These are phyloP conservation scores for Entomobrya proxima DNA, from an alignment of 2,888 invertebrate genomes.

Conservation along the genomic window DNA sequence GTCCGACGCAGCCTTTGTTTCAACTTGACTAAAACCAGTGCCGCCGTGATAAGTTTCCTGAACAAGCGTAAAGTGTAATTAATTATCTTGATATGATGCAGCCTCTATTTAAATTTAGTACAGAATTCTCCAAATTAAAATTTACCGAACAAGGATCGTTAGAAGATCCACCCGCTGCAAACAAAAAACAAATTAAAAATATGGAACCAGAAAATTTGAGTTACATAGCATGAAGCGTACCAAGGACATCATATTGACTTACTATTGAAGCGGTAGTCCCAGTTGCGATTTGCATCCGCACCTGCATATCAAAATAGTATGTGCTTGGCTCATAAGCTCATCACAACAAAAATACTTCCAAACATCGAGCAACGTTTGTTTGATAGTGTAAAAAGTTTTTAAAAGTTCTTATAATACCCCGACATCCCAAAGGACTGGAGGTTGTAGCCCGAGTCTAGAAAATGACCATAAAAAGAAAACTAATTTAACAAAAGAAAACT, in stretches of 20 bases:
- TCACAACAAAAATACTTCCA: neutral
- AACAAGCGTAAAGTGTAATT: neutral
- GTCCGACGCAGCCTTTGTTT: slow-evolving; percentile 72
- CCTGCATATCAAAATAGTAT: slow-evolving; percentile 44
- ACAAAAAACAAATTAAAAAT: neutral
- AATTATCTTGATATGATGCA: neutral
- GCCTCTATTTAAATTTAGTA: too few relatives aligned
- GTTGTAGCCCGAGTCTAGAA: slow-evolving; percentile 69
- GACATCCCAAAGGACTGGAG: slow-evolving; percentile 63
- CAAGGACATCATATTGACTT: neutral
- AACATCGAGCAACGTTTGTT: neutral
- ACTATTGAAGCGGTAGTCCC: slow-evolving; percentile 70
- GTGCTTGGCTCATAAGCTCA: neutral
- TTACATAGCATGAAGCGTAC: neutral
- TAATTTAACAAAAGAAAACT: slow-evolving; percentile 6
- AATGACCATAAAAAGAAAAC: slow-evolving; percentile 29
- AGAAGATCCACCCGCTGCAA: slow-evolving; percentile 71
- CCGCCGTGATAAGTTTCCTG: slow-evolving; percentile 72
- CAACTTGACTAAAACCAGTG: slow-evolving; percentile 71
- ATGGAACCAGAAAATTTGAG: neutral
- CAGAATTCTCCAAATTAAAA: too few relatives aligned
- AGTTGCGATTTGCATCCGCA: slow-evolving; percentile 74
- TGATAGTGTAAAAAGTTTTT: neutral
- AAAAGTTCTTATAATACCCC: slow-evolving; percentile 50
- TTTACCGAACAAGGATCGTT: slow-evolving; percentile 64